Evolutionary conservation across 2,888 invertebrate species (phyloP), one percentile per base, ranked within the genome.

Genomic region (Tubulanus polymorphus): DNA sequence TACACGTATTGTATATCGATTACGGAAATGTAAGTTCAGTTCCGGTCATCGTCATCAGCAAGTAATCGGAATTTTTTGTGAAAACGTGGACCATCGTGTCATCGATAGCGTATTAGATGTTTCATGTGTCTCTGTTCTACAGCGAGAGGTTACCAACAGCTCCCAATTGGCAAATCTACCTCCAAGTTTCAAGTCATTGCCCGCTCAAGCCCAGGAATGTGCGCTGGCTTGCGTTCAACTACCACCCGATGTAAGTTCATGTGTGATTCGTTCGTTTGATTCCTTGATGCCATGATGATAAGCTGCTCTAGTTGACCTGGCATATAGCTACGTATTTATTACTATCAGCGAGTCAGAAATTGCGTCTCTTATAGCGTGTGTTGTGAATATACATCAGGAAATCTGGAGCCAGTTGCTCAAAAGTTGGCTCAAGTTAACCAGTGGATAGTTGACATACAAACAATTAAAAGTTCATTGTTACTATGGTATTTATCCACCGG

Each of bases 1-100:
- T 87, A 15, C 85, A 86, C 52, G 89, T 99, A 30, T 84, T 90
- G 61, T 99, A 93, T 81, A 85, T 97, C 66, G 99, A 99, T 79
- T 99, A 93, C 74, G 99, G 99, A 65, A 99, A 99, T 79, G 82
- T 82, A 67, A 73, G 81, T 73, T 47, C 25, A 32, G 27, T 2
- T 25, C 18, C 23, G 29, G n/a, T 2, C n/a, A 35, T 30, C 23
- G 18, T 3, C 1, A 49, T 3, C 15, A 30, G 3, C 2, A 45
- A 25, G 27, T 5, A 41, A 49, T 18, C 29, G 18, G 28, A n/a
- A 1, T 32, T 0, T 18, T 3, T 28, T 29, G 23, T 29, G 29
- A 1, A 49, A 2, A 1, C 27, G 2, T 49, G 3, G 23, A n/a
- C n/a, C n/a, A n/a, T n/a, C n/a, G n/a, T n/a, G n/a, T n/a, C n/a